A percentile compares a stretch with the other conserved stretches of the same genome.
These are phyloP conservation scores for Zapus hudsonius DNA, from an alignment of 2,113 vertebrate genomes.

Conservation along the genomic window DNA sequence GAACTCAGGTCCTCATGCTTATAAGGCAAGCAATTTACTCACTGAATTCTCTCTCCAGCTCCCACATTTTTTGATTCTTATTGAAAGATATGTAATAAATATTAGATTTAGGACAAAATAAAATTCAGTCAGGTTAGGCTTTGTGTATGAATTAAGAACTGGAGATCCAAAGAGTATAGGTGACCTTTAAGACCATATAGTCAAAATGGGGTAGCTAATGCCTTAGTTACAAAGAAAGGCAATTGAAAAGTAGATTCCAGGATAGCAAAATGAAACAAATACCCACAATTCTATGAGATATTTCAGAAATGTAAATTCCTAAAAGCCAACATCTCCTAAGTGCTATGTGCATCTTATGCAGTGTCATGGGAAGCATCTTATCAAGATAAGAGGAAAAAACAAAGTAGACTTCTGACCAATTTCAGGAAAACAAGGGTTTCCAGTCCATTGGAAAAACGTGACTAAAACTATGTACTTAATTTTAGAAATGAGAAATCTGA, in stretches of 20 bases:
- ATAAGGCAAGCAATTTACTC: background rate
- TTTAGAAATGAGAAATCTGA: background rate
- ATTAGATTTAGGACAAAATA: background rate
- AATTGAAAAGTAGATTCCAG: background rate
- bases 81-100: background rate
- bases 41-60: background rate
- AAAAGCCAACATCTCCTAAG: background rate
- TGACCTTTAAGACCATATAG: background rate
- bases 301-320: background rate
- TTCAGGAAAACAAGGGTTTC: conserved; percentile 1
- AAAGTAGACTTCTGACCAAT: background rate
- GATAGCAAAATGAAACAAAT: background rate
- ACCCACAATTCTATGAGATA: background rate
- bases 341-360: background rate
- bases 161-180: background rate
- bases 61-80: background rate
- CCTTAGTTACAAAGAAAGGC: background rate
- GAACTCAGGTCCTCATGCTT: background rate
- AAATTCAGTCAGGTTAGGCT: background rate
- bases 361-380: background rate
- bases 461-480: background rate
- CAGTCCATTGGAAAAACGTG: background rate
- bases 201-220: background rate
- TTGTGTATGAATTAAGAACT: background rate
- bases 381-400: background rate